Evolutionary conservation across 2,888 invertebrate species (phyloP), one percentile per base, ranked within the genome.

Genomic region (Exephanes ischioxanthus): DNA sequence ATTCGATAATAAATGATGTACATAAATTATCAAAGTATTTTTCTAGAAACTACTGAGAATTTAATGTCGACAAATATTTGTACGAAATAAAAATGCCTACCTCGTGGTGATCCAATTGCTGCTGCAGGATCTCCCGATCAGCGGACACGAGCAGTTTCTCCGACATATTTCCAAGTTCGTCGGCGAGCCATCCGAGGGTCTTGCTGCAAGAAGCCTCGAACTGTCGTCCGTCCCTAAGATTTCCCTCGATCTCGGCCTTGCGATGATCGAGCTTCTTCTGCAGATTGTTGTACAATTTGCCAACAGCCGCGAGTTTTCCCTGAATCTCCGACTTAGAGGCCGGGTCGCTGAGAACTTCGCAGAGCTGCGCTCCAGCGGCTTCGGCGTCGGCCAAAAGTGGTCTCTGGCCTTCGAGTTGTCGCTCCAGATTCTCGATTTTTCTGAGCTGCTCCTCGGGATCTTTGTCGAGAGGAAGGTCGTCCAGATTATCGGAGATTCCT

Each of bases 261-360:
- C 96, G 96, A 89, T 97, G 97, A 93, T 98, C 98, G 16, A 98
- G 94, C 94, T 98, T 98, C 95, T 98, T 96, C 92, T 98, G 98
- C 88, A 99, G 94, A 75, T 97, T 97, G 92, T 97, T 97, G 92
- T 98, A 98, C 91, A 98, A 97, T 71, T 98, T 95, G 26, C 97
- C 98, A n/a, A 98, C 96, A 2, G 97, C 97, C 0, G 97, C 96
- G 78, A 99, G 95, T 93, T 99, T 98, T 88, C 96, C 96, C 94
- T 97, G 97, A 67, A 99, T 98, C 94, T 99, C 99, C 66, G 98
- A 97, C 73, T 97, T 96, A 0, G 98, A 97, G 0, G 98, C 97
- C 0, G 98, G 97, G 94, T 99, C 99, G 33, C 98, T 97, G 53
- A 99, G 95, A 48, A 98, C 98, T 77, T 97, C 97, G 91, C 97